Evolutionary conservation across 2,888 invertebrate species (phyloP).

Genomic region (Lysandra bellargus): DNA sequence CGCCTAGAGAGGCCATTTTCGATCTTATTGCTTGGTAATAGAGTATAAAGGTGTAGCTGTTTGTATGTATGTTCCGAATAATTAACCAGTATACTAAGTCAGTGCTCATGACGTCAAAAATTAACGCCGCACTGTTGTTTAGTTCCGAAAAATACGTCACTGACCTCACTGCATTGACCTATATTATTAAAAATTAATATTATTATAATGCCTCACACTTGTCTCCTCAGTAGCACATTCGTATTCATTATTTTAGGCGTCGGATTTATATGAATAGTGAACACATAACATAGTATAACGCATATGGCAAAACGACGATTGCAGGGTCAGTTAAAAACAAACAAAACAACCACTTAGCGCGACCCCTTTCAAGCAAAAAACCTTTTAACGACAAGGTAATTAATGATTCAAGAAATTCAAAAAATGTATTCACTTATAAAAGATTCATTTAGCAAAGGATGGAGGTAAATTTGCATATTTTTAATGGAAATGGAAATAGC

Average conservation of each 20-base stretch:
- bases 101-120: no score
- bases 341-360: not conserved
- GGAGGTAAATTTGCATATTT: not conserved
- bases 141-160: no score
- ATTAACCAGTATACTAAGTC: no score
- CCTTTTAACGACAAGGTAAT: slow-evolving; percentile 13
- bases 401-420: slow-evolving; percentile 8
- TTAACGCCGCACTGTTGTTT: no score
- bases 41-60: not conserved
- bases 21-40: not conserved
- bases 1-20: slow-evolving; percentile 49
- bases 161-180: no score
- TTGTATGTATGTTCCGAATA: no score
- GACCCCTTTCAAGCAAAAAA: not conserved
- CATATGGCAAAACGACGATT: not conserved
- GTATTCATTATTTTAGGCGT: no score
- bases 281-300: no score
- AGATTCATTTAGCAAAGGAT: not conserved
- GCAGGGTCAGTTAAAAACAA: not conserved
- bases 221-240: no score
- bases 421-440: slow-evolving; percentile 3
- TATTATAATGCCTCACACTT: no score
- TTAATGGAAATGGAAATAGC: slow-evolving; percentile 24
- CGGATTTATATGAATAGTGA: no score
- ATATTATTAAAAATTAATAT: no score